Evolutionary conservation across 2,113 vertebrate genomes (phyloP).

Genomic region (Macrotis lagotis): DNA sequence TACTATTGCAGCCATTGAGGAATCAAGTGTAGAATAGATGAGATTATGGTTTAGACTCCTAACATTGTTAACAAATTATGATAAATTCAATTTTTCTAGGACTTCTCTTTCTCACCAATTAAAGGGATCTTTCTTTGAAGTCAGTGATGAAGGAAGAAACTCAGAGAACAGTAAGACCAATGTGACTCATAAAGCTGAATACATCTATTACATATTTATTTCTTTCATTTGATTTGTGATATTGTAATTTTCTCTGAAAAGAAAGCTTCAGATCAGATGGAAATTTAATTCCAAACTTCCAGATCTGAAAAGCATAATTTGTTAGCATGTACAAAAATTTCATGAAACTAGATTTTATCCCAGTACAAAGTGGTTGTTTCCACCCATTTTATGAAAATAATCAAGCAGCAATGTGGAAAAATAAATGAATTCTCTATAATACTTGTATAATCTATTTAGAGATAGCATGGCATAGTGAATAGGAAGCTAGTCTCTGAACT

Average conservation of each 20-base stretch:
- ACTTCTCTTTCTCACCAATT: background rate
- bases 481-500: background rate
- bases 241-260: constrained; percentile 18
- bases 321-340: background rate
- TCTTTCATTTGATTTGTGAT: background rate
- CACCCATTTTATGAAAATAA: background rate
- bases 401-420: background rate
- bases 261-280: constrained; percentile 5
- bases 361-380: background rate
- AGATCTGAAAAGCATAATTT: background rate
- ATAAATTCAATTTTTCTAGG: background rate
- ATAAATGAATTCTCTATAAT: background rate
- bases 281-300: constrained; percentile 24
- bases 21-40: constrained; percentile 3
- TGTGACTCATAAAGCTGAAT: background rate
- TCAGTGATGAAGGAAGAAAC: background rate
- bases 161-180: background rate
- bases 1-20: background rate
- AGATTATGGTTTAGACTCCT: background rate
- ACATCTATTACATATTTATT: background rate
- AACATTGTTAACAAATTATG: background rate
- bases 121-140: background rate
- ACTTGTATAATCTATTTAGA: background rate
- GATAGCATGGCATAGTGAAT: background rate
- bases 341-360: background rate